Base-by-base conservation (phyloP, 2,113 vertebrate genomes). In the Catharus fuscescens region DNA sequence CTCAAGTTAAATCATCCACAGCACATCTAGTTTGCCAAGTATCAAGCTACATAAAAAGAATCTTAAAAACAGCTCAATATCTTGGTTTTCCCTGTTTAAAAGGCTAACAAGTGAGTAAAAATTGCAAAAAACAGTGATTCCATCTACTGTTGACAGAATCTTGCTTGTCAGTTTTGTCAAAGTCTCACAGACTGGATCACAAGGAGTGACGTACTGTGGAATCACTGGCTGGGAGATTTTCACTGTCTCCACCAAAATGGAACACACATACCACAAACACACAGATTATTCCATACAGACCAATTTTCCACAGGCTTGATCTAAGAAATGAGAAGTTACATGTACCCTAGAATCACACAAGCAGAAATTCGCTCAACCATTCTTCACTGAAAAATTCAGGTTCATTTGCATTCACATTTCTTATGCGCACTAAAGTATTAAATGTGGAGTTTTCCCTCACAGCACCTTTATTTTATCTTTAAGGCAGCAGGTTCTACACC, bases 231-330 rank as follows among this genome's bases (percentile, higher is more conserved):
- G 45, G 32, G 45, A 87, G 17, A 79, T 24, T 8, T 47, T 6
- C 34, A 14, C 38, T 24, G 6, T 23, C 38, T 44, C 32, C 34
- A 86, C 23, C 74, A 73, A 67, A 87, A 90, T 2, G 18, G 18
- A 82, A 90, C 70, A 81, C 13, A 4, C 4, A 14, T 4, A 29
- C 28, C 12, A 67, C 53, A 82, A 32, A 70, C 62, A 54, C 34
- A 59, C 10, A 59, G 38, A 61, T 61, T 47, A 25, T 36, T 76
- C 59, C 53, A 69, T 0, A 53, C 0, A 69, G 24, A 36, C 29
- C 28, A 0, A 1, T 29, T 60, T 80, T 74, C 50, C 47, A 40
- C 0, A 4, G 38, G 23, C 9, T 65, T 38, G 21, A 38, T 31
- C 54, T 71, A 42, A 76, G 69, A 80, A 71, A 53, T 3, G 8